Evolutionary conservation across 2,797 vertebrate species (phyloP).

Genomic region (Tokudaia tokunoshimensis): DNA sequence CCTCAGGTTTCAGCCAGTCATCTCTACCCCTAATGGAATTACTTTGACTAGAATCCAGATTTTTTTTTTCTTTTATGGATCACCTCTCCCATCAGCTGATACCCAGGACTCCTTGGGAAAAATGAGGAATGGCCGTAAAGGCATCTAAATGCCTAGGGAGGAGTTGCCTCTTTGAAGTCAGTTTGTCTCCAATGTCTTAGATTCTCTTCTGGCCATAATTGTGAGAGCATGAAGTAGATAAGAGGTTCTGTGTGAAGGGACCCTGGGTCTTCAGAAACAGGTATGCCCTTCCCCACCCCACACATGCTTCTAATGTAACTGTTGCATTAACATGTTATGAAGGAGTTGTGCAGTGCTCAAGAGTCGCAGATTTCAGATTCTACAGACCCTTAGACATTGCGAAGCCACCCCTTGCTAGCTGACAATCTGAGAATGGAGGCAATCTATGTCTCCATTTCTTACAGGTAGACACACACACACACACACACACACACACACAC

Average conservation of each 20-base stretch:
- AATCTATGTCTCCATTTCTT: background rate
- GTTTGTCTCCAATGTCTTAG: background rate
- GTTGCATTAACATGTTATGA: background rate
- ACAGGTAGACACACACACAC: background rate
- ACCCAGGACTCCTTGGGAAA: conserved; percentile 74
- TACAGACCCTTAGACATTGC: background rate
- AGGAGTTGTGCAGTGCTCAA: too few species aligned
- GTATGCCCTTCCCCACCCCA: background rate
- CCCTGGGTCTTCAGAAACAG: background rate
- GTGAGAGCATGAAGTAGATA: background rate
- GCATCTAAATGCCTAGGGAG: conserved; percentile 54
- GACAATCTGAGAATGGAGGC: background rate
- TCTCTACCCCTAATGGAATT: conserved; percentile 89
- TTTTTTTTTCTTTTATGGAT: conserved; percentile 83
- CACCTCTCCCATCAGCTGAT: conserved; percentile 86
- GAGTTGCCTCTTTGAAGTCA: background rate
- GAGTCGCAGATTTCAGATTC: background rate
- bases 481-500: background rate
- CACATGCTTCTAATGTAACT: background rate
- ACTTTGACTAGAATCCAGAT: conserved; percentile 83
- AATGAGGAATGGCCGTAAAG: conserved; percentile 46
- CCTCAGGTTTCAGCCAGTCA: conserved; percentile 88
- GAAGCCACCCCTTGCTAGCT: background rate
- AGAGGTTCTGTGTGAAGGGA: background rate
- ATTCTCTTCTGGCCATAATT: background rate